Evolutionary conservation across 2,797 vertebrate genomes (phyloP), one percentile per base, ranked within the genome.

Genomic region (Lophotriccus pileatus): DNA sequence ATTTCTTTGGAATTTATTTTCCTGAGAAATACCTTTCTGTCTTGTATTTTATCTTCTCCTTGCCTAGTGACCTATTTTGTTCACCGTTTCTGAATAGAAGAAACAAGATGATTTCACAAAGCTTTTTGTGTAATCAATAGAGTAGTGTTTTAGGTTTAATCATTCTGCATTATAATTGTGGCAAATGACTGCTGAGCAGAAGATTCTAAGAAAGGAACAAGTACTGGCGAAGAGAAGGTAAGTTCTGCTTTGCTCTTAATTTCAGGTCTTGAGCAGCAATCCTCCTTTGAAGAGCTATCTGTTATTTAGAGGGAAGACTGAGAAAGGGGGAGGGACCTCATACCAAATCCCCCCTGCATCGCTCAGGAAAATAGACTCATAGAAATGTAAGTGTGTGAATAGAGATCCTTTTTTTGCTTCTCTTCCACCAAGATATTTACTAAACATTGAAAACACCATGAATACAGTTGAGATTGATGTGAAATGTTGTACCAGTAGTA

Each of bases 51-150:
- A n/a, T 92, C 69, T 76, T 55, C 69, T 58, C 79, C 72, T 94
- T 91, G 82, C 92, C 87, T 97, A 93, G 94, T 97, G 97, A 97
- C 96, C 94, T 94, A 58, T 96, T 97, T 96, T 97, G 85, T 93
- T 97, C 94, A 92, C 88, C 20, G 49, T 97, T 96, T 97, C 93
- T 97, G 93, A 97, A 95, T 76, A 95, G 94, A 93, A 94, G 93
- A 96, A 97, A 96, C 92, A 96, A 92, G 83, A 94, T 93, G 68
- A 95, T 97, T 97, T 96, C 91, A 92, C 80, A 94, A 96, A 96
- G 96, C 96, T 97, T 96, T 96, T 89, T 94, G 56, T 89, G 67
- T 95, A 96, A 98, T 98, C 97, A 96, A 94, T 97, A 97, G 77
- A 72, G 80, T 94, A 92, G 89, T 93, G 89, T 94, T 97, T 97